Percentiles rank a stretch among this genome's conserved stretches.
These are phyloP conservation scores for Arothron firmamentum DNA, from an alignment of 2,113 vertebrate genomes.

Conservation along the genomic window DNA sequence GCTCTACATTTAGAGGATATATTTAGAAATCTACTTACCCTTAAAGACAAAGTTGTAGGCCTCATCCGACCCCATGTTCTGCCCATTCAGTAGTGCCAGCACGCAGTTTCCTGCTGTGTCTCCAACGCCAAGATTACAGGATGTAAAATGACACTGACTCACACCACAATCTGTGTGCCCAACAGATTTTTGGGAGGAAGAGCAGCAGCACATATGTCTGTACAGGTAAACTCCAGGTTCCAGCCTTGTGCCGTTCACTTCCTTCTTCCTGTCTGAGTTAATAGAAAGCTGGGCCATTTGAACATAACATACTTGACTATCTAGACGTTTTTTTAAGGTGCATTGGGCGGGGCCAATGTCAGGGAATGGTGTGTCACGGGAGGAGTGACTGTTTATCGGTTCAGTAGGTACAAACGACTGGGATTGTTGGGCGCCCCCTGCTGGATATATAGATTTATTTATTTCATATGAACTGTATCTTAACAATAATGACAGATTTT, in stretches of 20 bases:
- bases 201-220: slow-evolving; percentile 8
- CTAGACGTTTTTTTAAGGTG: slow-evolving; percentile 41
- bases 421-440: slow-evolving; percentile 51
- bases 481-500: too few relatives aligned
- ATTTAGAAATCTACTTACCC: slow-evolving; percentile 73
- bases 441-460: too few relatives aligned
- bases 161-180: slow-evolving; percentile 7
- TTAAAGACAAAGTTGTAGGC: slow-evolving; percentile 97
- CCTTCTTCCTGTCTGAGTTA: slow-evolving; percentile 15
- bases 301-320: slow-evolving; percentile 52
- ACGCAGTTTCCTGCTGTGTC: slow-evolving; percentile 20
- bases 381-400: slow-evolving; percentile 42
- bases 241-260: slow-evolving; percentile 31
- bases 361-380: slow-evolving; percentile 39
- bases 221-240: slow-evolving; percentile 17
- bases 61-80: slow-evolving; percentile 80
- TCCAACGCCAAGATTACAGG: slow-evolving; percentile 27
- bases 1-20: not conserved
- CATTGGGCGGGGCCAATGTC: slow-evolving; percentile 40
- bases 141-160: slow-evolving; percentile 38
- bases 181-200: slow-evolving; percentile 13
- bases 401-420: slow-evolving; percentile 42
- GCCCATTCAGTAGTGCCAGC: slow-evolving; percentile 42
- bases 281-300: slow-evolving; percentile 53
- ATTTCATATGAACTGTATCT: too few relatives aligned